Percentiles rank a stretch among this genome's conserved stretches.
Evolutionary conservation across 2,888 invertebrate genomes (phyloP).

Genomic region (Drosophila anomalata): DNA sequence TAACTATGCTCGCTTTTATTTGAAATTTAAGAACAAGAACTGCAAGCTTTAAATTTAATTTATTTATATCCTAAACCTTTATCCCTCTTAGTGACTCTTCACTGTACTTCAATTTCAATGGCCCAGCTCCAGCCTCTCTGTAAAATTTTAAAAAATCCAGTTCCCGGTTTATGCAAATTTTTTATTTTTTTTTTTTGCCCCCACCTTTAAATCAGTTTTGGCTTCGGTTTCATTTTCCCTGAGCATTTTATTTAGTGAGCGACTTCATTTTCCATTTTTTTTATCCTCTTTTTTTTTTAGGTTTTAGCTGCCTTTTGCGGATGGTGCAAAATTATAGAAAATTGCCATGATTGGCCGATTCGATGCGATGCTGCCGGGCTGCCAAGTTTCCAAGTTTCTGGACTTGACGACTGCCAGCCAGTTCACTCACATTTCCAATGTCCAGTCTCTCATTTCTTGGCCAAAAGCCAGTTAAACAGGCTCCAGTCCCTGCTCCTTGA

Average conservation of each 20-base stretch:
- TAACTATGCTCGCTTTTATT: too few species aligned
- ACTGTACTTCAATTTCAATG: conserved; percentile 34
- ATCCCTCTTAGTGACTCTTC: conserved; percentile 3
- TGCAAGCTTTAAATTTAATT: too few species aligned
- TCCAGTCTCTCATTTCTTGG: not conserved
- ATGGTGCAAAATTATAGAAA: conserved; percentile 82
- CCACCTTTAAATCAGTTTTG: conserved; percentile 63
- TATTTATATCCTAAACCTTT: too few species aligned
- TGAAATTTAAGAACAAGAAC: too few species aligned
- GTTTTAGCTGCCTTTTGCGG: conserved; percentile 48
- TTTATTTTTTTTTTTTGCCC: not conserved
- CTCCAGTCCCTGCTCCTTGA: conserved; percentile 2
- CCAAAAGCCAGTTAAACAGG: conserved; percentile 2
- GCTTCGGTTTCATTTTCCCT: conserved; percentile 63
- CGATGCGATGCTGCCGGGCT: conserved; percentile 44
- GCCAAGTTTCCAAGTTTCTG: not conserved
- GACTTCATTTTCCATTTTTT: conserved; percentile 70
- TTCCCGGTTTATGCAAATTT: conserved; percentile 21
- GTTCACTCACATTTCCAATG: too few species aligned
- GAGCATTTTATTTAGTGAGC: conserved; percentile 50
- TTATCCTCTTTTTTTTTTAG: conserved; percentile 74
- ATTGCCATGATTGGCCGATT: conserved; percentile 79
- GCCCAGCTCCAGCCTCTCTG: conserved; percentile 63
- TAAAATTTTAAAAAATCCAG: conserved; percentile 53
- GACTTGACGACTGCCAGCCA: not conserved